Evolutionary conservation across 2,888 invertebrate genomes (phyloP).

Genomic region (Cephus runcator): DNA sequence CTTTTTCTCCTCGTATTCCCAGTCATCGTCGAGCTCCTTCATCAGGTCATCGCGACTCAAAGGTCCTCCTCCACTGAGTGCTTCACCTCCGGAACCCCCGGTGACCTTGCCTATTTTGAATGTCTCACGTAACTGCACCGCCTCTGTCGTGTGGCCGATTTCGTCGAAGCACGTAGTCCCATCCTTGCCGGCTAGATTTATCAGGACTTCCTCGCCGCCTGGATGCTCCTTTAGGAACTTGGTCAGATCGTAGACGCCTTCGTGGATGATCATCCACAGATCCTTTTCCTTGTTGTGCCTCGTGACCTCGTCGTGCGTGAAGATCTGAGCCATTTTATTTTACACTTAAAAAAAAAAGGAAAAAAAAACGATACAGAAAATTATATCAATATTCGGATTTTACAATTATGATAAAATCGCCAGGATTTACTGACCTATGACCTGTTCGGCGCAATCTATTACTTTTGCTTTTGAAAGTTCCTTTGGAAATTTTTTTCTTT

Average conservation of each 20-base stretch:
- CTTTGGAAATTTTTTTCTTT: not conserved
- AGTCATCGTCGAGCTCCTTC: conserved; percentile 36
- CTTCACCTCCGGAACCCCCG: conserved; percentile 26
- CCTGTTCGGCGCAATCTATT: not conserved
- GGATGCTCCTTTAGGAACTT: conserved; percentile 71
- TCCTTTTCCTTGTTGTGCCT: conserved; percentile 65
- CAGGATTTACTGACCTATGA: not conserved
- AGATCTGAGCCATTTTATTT: conserved; percentile 38
- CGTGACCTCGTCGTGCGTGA: conserved; percentile 65
- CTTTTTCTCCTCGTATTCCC: conserved; percentile 42
- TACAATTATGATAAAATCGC: not conserved
- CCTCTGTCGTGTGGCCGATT: conserved; percentile 77
- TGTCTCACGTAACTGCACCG: conserved; percentile 71
- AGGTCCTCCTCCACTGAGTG: not conserved
- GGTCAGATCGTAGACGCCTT: conserved; percentile 71
- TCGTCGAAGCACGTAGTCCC: conserved; percentile 75
- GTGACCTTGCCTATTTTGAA: conserved; percentile 70
- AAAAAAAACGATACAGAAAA: not conserved
- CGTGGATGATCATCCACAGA: conserved; percentile 70
- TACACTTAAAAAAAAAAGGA: no score
- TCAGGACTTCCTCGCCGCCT: conserved; percentile 72
- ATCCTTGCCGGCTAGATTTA: conserved; percentile 70
- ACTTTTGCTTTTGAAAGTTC: not conserved
- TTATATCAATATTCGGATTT: not conserved
- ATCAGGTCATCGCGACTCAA: conserved; percentile 17